phyloP scores from a whole-genome alignment of 1,140 invertebrate species.

The Ephestia elutella region DNA sequence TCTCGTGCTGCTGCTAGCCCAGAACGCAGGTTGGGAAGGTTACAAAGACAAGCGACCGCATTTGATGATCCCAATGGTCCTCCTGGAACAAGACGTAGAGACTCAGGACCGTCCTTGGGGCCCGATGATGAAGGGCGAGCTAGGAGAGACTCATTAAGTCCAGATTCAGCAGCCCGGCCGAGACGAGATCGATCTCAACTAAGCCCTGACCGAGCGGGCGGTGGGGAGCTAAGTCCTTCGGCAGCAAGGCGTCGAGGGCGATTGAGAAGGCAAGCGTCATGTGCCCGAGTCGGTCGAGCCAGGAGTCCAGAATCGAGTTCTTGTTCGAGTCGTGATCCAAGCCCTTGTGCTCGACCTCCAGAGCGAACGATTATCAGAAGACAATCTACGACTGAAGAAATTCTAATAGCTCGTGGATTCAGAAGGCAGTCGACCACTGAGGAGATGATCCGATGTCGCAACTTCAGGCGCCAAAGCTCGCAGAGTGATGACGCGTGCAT shows the following conservation, averaged over 20 bases:
- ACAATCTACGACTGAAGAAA: conserved; percentile 94
- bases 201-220: conserved; percentile 83
- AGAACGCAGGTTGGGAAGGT: conserved; percentile 81
- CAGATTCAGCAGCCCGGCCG: conserved; percentile 85
- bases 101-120: conserved; percentile 84
- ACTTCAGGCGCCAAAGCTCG: conserved; percentile 87
- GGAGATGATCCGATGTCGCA: conserved; percentile 92
- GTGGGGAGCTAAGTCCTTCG: conserved; percentile 83
- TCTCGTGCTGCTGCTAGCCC: conserved; percentile 81
- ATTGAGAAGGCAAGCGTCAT: conserved; percentile 86
- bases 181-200: conserved; percentile 84
- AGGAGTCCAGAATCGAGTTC: conserved; percentile 84
- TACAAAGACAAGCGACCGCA: conserved; percentile 89
- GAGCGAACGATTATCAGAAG: conserved; percentile 83
- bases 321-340: conserved; percentile 82
- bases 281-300: conserved; percentile 74
- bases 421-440: conserved; percentile 92
- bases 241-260: conserved; percentile 77
- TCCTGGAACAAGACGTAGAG: conserved; percentile 80
- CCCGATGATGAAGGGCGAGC: conserved; percentile 84
- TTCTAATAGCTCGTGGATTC: conserved; percentile 91
- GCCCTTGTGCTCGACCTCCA: conserved; percentile 79
- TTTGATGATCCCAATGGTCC: conserved; percentile 88
- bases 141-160: conserved; percentile 88
- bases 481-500: conserved; percentile 85